Evolutionary conservation across 2,113 vertebrate species (phyloP), one percentile per base, ranked within the genome.

Genomic region (Thunnus thynnus): DNA sequence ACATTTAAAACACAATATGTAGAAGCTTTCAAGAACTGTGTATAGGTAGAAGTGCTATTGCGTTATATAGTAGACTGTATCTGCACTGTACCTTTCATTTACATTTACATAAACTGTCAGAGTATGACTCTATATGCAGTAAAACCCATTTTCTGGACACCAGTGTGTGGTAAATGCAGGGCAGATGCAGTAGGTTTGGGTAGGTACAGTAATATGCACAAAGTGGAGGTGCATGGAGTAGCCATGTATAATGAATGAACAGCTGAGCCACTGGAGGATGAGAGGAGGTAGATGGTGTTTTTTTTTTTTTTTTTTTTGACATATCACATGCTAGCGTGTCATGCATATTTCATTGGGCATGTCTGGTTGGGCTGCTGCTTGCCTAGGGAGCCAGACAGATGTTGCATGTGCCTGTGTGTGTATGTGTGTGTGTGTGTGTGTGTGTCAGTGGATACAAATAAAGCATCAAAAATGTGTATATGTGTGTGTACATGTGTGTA

Each of bases 221-320:
- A 75, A 76, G 70, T 58, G 76, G 58, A 86, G 72, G 72, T 83
- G 84, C 67, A 73, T n/a, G 56, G 69, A 63, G 54, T 55, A 52
- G 65, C 72, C 82, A 90, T 90, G 88, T 86, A 83, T 90, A 89
- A 90, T 90, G 63, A 78, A 92, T 88, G 88, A 92, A 89, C 85
- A 89, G 83, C 88, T 84, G 84, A 88, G 77, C 75, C 47, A 25
- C 75, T 72, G 78, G 68, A 88, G 78, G 76, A 82, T 46, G 84
- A 88, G 60, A 66, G 51, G 51, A 67, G 68, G 74, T 63, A 47
- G 72, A 85, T 68, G 44, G 20, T 13, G 30, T 25, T 17, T 41
- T 41, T 41, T 41, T 44, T 44, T 14, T 55, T 0, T 17, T 32
- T 51, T 62, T 69, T 72, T 78, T 76, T 86, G 69, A 90, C 85